These are phyloP conservation scores for Baccha elongata DNA, from an alignment of 2,888 invertebrate genomes.

Conservation along the genomic window DNA sequence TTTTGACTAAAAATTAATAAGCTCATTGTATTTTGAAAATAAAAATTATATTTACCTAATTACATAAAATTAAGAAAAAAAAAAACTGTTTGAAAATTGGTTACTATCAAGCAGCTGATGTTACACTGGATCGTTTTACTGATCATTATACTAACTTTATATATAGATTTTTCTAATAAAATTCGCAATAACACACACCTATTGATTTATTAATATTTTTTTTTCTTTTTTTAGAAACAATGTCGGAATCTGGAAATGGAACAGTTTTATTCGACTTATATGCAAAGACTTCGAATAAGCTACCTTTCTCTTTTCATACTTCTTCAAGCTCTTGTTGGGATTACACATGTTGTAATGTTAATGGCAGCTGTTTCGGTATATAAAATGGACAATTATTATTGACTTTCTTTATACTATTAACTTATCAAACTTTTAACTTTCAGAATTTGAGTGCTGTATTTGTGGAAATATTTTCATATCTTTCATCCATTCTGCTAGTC, in stretches of 20 bases:
- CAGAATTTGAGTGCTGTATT: constrained; percentile 78
- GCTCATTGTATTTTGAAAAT: too few species aligned
- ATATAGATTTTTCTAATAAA: too few species aligned
- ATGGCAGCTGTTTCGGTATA: constrained; percentile 82
- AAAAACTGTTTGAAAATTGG: too few species aligned
- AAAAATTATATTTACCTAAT: too few species aligned
- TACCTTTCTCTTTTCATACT: constrained; percentile 90
- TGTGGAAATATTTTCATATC: constrained; percentile 80
- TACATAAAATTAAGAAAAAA: too few species aligned
- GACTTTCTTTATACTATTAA: neutral
- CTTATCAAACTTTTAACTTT: constrained; percentile 7
- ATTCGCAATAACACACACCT: neutral
- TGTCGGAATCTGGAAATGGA: constrained; percentile 90
- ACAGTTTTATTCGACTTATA: constrained; percentile 89
- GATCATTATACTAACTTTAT: too few species aligned
- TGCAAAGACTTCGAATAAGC: constrained; percentile 89
- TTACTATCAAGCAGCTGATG: too few species aligned
- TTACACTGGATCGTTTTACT: too few species aligned
- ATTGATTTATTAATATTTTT: neutral
- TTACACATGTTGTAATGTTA: constrained; percentile 85
- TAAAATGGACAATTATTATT: too few species aligned
- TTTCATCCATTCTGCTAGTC: constrained; percentile 78
- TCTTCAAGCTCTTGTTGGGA: constrained; percentile 86
- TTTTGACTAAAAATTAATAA: too few species aligned
- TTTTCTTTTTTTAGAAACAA: constrained; percentile 85